Base-by-base conservation (phyloP, 2,113 vertebrate genomes). In the Cnemophilus loriae region DNA sequence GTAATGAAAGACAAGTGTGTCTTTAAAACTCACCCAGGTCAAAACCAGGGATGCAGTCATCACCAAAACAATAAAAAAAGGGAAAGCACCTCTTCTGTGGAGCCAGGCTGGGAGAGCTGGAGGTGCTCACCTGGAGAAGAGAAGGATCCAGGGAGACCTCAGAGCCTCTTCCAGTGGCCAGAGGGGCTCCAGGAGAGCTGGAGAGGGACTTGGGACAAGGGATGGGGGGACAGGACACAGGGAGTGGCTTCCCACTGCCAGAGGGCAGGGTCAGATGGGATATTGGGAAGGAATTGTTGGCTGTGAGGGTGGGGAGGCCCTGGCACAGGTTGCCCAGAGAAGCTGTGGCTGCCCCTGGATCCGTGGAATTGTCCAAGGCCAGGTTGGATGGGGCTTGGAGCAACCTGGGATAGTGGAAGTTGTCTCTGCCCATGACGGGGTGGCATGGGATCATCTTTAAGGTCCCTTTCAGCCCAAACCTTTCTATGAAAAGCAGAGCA, bases 371-470 rank as follows among this genome's bases (percentile, higher is more conserved):
- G 44, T 39, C 1, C 60, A 24, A 14, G 23, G 28, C 37, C 33
- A 67, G 33, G 15, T 0, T 74, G 52, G 44, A 39, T 0, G 0
- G 16, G 10, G 5, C 23, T 67, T 74, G 37, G 33, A 81, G 2
- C 52, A 59, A 0, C 19, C 23, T 74, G 68, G 44, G 13, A 0
- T 3, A 20, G 23, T 44, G 44, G 23, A 3, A 67, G 8, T 2
- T 73, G 68, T 57, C 37, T 27, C 37, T 73, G 18, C 10, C 13
- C 42, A 6, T 57, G 32, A 19, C 27, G 23, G 21, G 6, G 0
- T 41, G 39, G 39, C 39, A 41, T 41, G 39, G 32, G n/a, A 4
- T 55, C 55, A 35, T 4, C 3, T 56, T 56, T 49, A 32, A 6
- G 14, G 18, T 55, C 49, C 6, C 11, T 16, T 35, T 4, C 13